Conservation (phyloP, 2,797 vertebrate species). For the Lithobates pipiens region DNA sequence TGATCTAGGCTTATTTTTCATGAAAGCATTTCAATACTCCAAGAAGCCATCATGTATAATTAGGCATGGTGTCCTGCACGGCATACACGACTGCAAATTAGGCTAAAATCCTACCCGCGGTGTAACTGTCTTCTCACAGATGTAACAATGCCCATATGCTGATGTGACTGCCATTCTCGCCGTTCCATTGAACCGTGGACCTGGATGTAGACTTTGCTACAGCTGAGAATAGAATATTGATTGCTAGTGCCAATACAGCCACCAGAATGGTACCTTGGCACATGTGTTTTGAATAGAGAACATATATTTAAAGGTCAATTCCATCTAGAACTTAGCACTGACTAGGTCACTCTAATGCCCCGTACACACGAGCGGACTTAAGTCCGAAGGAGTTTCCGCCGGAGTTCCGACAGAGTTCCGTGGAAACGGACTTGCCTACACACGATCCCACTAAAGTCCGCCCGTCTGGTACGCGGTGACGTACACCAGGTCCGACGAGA, state of each 20-base stretch:
- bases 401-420: too few relatives aligned
- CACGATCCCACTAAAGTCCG: too few relatives aligned
- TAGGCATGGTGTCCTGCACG: constrained; percentile 44
- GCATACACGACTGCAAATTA: constrained; percentile 38
- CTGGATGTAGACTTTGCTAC: neutral
- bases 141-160: constrained; percentile 7
- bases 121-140: constrained; percentile 13
- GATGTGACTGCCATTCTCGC: constrained; percentile 2
- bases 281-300: too few relatives aligned
- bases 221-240: neutral
- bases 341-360: too few relatives aligned
- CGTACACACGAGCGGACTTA: too few relatives aligned
- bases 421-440: too few relatives aligned
- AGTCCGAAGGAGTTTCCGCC: too few relatives aligned
- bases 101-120: constrained; percentile 19
- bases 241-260: neutral
- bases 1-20: constrained; percentile 58
- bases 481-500: too few relatives aligned
- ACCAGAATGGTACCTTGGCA: too few relatives aligned
- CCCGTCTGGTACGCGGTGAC: too few relatives aligned
- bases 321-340: neutral
- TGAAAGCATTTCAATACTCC: constrained; percentile 52
- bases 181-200: neutral
- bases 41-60: constrained; percentile 58
- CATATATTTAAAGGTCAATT: neutral